Evolutionary conservation across 1,140 invertebrate species (phyloP), one percentile per base, ranked within the genome.

Genomic region (Bombus consobrinus): DNA sequence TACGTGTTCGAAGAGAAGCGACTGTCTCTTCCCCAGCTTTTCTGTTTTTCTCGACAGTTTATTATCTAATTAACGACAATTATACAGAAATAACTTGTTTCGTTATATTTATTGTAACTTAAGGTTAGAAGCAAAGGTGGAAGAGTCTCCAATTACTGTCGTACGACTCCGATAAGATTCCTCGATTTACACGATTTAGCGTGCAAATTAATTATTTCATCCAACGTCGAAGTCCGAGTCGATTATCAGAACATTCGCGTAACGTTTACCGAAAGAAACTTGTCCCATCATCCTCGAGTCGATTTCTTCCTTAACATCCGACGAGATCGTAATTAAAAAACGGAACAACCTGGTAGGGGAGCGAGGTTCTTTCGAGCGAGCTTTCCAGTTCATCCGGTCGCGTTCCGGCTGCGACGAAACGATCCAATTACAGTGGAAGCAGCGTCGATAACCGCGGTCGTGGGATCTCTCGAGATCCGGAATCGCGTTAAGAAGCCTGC

Each of bases 271-370:
- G 64, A 3, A 10, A 64, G 72, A 72, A 62, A 84, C 59, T 59
- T 18, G 10, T 3, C 4, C 25, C 25, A 25, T 25, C 25, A 1
- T 15, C 34, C 15, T 10, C 22, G 25, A 71, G 43, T 77, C 22
- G n/a, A 22, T 43, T n/a, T 2, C 34, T 1, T n/a, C n/a, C n/a
- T 71, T 62, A 84, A 84, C 66, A 39, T 53, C 10, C n/a, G 71
- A 84, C 68, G 66, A 47, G 76, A 43, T 62, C 66, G 82, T 80
- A 84, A 84, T 84, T 84, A 84, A 79, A 84, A 84, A 84, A 22
- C 53, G 39, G 39, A 69, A n/a, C n/a, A 41, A 28, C 10, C 22
- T 10, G 74, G n/a, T 15, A 13, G 3, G 41, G 9, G 25, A 18
- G 25, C n/a, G 28, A 34, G 41, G 47, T 76, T 77, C 43, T 64